Evolutionary conservation across 2,113 vertebrate species (phyloP), one percentile per base, ranked within the genome.

Genomic region (Lophura nycthemera): DNA sequence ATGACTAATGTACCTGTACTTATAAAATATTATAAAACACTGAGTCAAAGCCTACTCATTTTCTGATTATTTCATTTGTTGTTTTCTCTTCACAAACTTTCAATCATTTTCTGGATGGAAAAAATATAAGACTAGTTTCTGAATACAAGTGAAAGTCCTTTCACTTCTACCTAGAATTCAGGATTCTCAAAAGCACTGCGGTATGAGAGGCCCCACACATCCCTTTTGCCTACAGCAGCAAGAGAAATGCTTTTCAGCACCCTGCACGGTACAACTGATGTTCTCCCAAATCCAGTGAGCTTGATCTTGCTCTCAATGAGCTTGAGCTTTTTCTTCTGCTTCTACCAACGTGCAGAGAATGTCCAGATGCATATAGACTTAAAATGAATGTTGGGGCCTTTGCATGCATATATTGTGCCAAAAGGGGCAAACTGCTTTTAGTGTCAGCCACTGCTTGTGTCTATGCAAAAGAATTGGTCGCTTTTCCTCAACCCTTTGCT

Each of bases 1-100:
- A 96, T 97, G 97, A 98, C 95, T 98, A 98, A 98, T 67, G 50
- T 70, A 93, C 74, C 59, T 96, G 86, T 95, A 88, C 93, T 97
- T 96, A 95, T 96, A 70, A 94, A 92, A 90, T 90, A 91, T 3
- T 94, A 96, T 93, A 92, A 91, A 96, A 59, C n/a, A 83, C 81
- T 93, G 94, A 97, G 82, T 96, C 95, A 98, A 96, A 83, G 76
- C 90, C 91, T 60, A 93, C 87, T 98, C 97, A 96, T 94, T 97
- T 94, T 97, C 96, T 97, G 96, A 92, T 94, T 95, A 95, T 76
- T 89, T 95, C 84, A 93, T 92, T 79, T 91, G 42, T 86, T 92
- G 60, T 95, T 98, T 92, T 97, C 83, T 94, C 79, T 93, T 94
- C 92, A 75, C 60, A 97, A 95, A 75, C 74, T 95, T 97, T 95